Percentiles rank a stretch among this genome's conserved stretches.
phyloP scores from a whole-genome alignment of 2,888 invertebrate species.

The Cryptus viduatorius region DNA sequence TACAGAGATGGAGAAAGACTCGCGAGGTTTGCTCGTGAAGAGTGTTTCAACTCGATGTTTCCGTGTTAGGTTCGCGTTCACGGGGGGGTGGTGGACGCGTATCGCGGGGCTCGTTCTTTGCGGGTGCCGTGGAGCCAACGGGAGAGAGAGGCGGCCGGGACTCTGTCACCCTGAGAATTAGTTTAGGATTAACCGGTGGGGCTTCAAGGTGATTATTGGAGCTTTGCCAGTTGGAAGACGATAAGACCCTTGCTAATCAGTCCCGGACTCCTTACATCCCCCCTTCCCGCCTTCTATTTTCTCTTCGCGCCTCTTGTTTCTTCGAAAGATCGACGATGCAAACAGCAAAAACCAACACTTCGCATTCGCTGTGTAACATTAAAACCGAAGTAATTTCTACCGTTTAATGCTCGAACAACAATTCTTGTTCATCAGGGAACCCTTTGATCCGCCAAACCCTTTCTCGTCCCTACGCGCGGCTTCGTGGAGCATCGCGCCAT shows the following conservation, averaged over 20 bases:
- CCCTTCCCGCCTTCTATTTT: conserved; percentile 40
- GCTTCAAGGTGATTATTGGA: conserved; percentile 83
- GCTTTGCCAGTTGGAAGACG: conserved; percentile 82
- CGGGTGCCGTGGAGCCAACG: conserved; percentile 55
- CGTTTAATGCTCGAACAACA: conserved; percentile 64
- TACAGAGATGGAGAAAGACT: not conserved
- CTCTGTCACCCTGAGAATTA: conserved; percentile 81
- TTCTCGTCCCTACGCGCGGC: conserved; percentile 21
- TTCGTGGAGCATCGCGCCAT: conserved; percentile 40
- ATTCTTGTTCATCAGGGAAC: conserved; percentile 60
- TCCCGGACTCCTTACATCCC: conserved; percentile 68
- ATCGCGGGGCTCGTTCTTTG: conserved; percentile 64
- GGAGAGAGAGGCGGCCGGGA: conserved; percentile 67
- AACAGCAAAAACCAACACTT: conserved; percentile 44
- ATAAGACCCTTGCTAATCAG: conserved; percentile 82
- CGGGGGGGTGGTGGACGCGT: conserved; percentile 33
- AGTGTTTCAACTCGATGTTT: not conserved
- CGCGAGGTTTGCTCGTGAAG: conserved; percentile 14
- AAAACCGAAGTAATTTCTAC: conserved; percentile 35
- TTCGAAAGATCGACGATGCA: conserved; percentile 42
- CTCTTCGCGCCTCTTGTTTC: conserved; percentile 32
- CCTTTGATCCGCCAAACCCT: conserved; percentile 62
- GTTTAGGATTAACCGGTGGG: conserved; percentile 81
- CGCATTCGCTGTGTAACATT: conserved; percentile 5
- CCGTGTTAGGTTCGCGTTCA: not conserved